These are phyloP conservation scores for Gisinianus flammeolus DNA, from an alignment of 2,888 invertebrate genomes.

Conservation along the genomic window DNA sequence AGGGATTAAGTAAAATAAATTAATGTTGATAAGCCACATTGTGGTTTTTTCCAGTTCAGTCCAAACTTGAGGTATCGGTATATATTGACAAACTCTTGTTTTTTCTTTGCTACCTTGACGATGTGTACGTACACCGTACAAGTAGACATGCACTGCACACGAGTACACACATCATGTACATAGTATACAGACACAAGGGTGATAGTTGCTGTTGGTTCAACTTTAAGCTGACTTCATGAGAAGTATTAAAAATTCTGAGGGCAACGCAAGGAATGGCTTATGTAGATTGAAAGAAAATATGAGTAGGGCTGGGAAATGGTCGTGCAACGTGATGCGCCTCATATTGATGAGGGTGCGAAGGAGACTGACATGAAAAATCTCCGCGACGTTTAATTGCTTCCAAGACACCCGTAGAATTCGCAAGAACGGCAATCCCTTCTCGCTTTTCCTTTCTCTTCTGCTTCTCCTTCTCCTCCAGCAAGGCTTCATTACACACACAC, in stretches of 20 bases:
- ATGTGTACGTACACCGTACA: too few species aligned
- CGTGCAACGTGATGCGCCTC: slow-evolving; percentile 55
- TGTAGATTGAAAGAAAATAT: slow-evolving; percentile 60
- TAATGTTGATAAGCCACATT: too few species aligned
- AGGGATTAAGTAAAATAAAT: too few species aligned
- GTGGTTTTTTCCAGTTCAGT: too few species aligned
- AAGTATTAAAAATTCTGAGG: slow-evolving; percentile 58
- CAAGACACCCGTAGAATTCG: slow-evolving; percentile 58
- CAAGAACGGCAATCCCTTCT: slow-evolving; percentile 45
- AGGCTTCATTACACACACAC: neutral
- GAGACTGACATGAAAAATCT: slow-evolving; percentile 58
- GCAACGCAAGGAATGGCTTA: slow-evolving; percentile 58
- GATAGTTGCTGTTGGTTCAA: too few species aligned
- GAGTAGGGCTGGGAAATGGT: slow-evolving; percentile 56
- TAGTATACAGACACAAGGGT: too few species aligned
- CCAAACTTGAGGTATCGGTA: too few species aligned
- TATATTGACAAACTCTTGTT: too few species aligned
- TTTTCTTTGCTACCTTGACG: too few species aligned
- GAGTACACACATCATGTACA: too few species aligned
- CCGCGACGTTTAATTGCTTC: slow-evolving; percentile 59
- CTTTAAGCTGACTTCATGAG: too few species aligned
- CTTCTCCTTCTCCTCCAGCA: neutral
- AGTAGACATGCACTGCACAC: too few species aligned
- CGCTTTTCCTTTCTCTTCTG: neutral
- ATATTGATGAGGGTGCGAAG: slow-evolving; percentile 55